Evolutionary conservation across 2,113 vertebrate genomes (phyloP).

Genomic region (Microcebus tavaratra): DNA sequence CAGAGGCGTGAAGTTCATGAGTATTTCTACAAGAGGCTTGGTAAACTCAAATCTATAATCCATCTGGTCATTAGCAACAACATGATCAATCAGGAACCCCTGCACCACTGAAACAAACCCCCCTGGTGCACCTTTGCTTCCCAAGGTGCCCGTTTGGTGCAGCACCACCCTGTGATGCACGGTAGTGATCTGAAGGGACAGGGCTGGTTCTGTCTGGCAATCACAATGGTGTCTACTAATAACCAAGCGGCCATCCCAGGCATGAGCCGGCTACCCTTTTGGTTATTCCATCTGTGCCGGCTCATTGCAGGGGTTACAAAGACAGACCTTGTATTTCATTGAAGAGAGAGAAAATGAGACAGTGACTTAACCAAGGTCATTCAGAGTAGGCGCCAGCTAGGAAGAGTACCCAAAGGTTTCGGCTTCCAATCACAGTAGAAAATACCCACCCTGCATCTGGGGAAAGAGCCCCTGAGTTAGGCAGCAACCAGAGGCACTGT

Average conservation of each 20-base stretch:
- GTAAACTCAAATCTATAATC: neutral
- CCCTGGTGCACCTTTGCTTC: neutral
- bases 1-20: neutral
- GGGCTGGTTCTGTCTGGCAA: neutral
- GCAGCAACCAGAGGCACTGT: neutral
- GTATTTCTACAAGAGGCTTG: neutral
- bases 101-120: neutral
- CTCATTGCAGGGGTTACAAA: neutral
- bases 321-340: neutral
- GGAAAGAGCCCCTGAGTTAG: constrained; percentile 42
- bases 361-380: constrained; percentile 50
- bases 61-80: neutral
- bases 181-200: neutral
- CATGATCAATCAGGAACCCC: neutral
- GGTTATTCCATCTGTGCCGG: neutral
- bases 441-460: neutral
- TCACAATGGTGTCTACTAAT: neutral
- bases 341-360: neutral
- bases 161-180: neutral
- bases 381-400: neutral
- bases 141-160: neutral
- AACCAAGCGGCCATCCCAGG: neutral
- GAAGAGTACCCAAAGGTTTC: neutral
- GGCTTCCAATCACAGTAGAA: neutral
- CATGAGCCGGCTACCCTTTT: neutral